Percentiles rank a stretch among this genome's conserved stretches.
phyloP scores from a whole-genome alignment of 1,140 invertebrate species.

The Halyomorpha halys region DNA sequence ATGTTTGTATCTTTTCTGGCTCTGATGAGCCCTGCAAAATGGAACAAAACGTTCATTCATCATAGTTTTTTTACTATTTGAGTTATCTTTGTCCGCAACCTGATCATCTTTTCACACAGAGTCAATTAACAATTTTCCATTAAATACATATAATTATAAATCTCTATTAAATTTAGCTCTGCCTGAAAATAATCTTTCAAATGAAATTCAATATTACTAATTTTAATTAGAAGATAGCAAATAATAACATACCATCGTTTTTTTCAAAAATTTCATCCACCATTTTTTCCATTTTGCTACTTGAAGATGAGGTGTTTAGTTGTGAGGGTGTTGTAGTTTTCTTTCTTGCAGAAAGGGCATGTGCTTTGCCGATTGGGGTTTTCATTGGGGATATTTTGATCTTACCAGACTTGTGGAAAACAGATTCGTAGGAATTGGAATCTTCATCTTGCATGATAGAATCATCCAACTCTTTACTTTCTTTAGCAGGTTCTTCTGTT shows the following conservation, averaged over 20 bases:
- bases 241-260: conserved; percentile 8
- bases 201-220: too few species aligned
- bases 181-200: too few species aligned
- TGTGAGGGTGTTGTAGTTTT: background rate
- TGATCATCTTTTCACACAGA: too few species aligned
- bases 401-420: background rate
- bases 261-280: conserved; percentile 20
- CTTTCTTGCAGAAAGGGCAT: background rate
- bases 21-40: too few species aligned
- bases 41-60: too few species aligned
- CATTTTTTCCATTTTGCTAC: conserved; percentile 4
- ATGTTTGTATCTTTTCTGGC: too few species aligned
- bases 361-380: conserved; percentile 10
- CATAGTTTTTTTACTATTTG: too few species aligned
- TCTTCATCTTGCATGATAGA: background rate
- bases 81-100: too few species aligned
- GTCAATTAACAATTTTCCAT: too few species aligned
- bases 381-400: background rate
- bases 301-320: background rate
- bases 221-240: too few species aligned
- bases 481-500: background rate
- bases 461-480: background rate
- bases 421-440: background rate
- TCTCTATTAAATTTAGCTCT: too few species aligned
- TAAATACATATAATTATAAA: too few species aligned